Conservation (phyloP, 2,797 vertebrate genomes). For the Ataeniobius toweri region DNA sequence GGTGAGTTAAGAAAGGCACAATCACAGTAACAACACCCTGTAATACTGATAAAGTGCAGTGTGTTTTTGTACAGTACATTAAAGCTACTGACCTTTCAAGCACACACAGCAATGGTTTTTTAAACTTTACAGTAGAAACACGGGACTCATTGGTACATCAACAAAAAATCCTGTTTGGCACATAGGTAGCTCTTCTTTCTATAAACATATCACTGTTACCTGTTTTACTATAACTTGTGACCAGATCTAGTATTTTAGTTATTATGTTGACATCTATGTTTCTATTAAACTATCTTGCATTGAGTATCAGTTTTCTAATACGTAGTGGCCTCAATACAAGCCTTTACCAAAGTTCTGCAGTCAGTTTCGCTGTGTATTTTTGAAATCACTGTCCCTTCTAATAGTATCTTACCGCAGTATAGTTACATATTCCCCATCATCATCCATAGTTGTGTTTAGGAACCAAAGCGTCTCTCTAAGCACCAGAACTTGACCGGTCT, state of each 20-base stretch:
- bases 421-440: constrained; percentile 60
- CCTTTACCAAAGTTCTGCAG: background rate
- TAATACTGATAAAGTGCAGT: background rate
- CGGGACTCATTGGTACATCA: too few relatives aligned
- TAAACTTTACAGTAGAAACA: too few relatives aligned
- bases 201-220: too few relatives aligned
- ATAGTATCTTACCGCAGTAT: constrained; percentile 63
- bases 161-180: too few relatives aligned
- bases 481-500: constrained; percentile 43
- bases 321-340: background rate
- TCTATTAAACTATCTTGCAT: background rate
- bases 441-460: constrained; percentile 45
- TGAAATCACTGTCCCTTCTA: background rate
- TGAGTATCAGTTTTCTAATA: background rate
- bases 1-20: too few relatives aligned
- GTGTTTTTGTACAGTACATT: too few relatives aligned
- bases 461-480: constrained; percentile 64
- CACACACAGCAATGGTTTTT: too few relatives aligned
- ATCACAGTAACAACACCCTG: too few relatives aligned
- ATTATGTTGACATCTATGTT: background rate
- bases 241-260: too few relatives aligned
- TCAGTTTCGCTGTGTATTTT: background rate
- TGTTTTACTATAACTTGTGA: too few relatives aligned
- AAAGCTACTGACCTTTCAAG: background rate
- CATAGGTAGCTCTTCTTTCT: too few relatives aligned